Base-by-base conservation (phyloP, 2,888 invertebrate species). In the Lottia gigantea region DNA sequence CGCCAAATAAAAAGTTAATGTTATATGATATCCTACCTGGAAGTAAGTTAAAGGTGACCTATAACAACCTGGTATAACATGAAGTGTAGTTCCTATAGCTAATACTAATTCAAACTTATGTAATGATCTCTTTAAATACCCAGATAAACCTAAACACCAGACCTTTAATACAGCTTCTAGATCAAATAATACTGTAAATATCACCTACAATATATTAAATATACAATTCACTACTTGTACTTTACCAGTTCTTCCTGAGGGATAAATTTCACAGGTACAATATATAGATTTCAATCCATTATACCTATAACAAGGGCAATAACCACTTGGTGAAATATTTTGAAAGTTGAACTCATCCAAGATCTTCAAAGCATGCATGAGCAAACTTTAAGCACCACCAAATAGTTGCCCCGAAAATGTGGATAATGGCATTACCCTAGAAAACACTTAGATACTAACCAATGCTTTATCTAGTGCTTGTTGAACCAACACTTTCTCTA, bases 71-170 rank as follows among this genome's bases (percentile, higher is more conserved):
- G 94, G 98, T 83, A 99, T 93, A 71, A 98, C 93, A 86, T 99
- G 98, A 70, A 98, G 90, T 0, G 96, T 94, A 15, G 98, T 98
- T 26, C 98, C 98, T 74, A 97, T 92, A 0, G 96, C 95, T 70
- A 99, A 90, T 0, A 98, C 90, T 49, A 99, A 89, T 89, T 99
- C 99, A 90, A 99, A 98, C 89, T 98, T 98, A 89, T 98, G 98
- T 78, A 97, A 95, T 0, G 97, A 96, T 87, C 98, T 95, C 84
- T 95, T 94, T 90, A 95, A 95, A 87, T 99, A 99, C 15, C 96
- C 95, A 71, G 94, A 92, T 91, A 97, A 95, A 3, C 98, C 98
- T 66, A 98, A 91, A 86, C 98, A 98, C 94, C 97, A 97, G 79
- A 99, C 95, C 90, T 99, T 99, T 86, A 99, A 95, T 47, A 97